Evolutionary conservation across 2,113 vertebrate species (phyloP).

Genomic region (Triplophysa siluroides): DNA sequence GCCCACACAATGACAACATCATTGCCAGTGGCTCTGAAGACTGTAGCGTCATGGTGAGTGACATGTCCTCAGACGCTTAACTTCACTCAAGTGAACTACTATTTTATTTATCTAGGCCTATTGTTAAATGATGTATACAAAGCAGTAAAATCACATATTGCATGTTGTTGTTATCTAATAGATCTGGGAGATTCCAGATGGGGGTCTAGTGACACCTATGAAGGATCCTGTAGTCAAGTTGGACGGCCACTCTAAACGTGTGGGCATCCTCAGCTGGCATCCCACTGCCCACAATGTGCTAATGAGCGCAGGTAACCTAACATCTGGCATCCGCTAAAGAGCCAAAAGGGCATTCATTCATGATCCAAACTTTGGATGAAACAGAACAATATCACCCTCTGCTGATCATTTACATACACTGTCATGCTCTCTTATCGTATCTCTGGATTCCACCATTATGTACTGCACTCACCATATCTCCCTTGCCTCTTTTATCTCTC

Average conservation of each 20-base stretch:
- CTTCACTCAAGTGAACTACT: neutral
- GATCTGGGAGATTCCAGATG: conserved; percentile 90
- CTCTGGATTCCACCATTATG: neutral
- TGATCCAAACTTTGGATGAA: neutral
- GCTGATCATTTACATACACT: neutral
- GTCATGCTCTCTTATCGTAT: neutral
- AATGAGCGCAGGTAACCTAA: conserved; percentile 81
- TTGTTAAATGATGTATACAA: neutral
- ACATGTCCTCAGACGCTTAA: neutral
- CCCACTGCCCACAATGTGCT: conserved; percentile 88
- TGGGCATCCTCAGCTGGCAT: conserved; percentile 87
- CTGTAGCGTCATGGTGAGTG: conserved; percentile 84
- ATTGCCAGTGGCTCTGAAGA: conserved; percentile 90
- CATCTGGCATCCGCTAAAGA: neutral
- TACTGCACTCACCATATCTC: neutral
- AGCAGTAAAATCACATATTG: neutral
- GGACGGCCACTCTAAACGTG: conserved; percentile 88
- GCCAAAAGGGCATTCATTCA: neutral
- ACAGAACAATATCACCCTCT: neutral
- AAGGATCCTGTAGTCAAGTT: conserved; percentile 83
- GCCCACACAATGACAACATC: conserved; percentile 90
- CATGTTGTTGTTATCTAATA: conserved; percentile 52
- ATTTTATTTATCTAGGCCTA: no score
- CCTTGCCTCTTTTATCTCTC: neutral
- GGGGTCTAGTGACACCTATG: conserved; percentile 74